Base-by-base conservation (phyloP, 1,140 invertebrate genomes). In the Archivesica marissinica region DNA sequence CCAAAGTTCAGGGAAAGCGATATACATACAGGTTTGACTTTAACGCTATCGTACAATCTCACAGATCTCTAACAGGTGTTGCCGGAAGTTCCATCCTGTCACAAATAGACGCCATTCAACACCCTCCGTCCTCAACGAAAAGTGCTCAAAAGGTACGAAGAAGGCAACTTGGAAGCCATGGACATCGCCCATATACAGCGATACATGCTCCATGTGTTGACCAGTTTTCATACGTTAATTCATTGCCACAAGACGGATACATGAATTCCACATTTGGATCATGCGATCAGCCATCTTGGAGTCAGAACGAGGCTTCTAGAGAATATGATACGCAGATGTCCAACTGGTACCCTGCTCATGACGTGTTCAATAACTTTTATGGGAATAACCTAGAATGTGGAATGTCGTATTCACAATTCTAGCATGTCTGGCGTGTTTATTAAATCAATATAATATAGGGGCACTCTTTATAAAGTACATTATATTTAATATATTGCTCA, bases 1-100 rank as follows among this genome's bases (percentile, higher is more conserved):
- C 98, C 72, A 99, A 99, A 95, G 98, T 99, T 2, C 98, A 99
- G 92, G 98, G 98, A 75, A 98, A 99, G 74, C 85, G 94, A 68
- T 95, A 95, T 88, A 94, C 94, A 9, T 95, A 95, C 89, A 74
- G 82, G n/a, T 85, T 85, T 77, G 82, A 85, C 61, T 85, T 85
- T 70, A 38, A 74, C 13, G 82, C 75, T 4, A 85, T 85, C 44
- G 75, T 85, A 0, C 72, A 70, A 50, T 76, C 82, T 9, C 76
- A 77, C 30, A 54, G 72, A 38, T 85, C 82, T 38, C 72, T 85
- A 0, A 28, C 82, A 15, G 74, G 82, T 9, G 44, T 78, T 0
- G 47, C 61, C 1, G 41, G 72, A 20, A 85, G 35, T 39, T 28
- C 72, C 38, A 35, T 77, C 13, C 20, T 85, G 28, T 78, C 74